These are phyloP conservation scores for Sakesphorus luctuosus DNA, from an alignment of 2,113 vertebrate genomes.

Conservation along the genomic window DNA sequence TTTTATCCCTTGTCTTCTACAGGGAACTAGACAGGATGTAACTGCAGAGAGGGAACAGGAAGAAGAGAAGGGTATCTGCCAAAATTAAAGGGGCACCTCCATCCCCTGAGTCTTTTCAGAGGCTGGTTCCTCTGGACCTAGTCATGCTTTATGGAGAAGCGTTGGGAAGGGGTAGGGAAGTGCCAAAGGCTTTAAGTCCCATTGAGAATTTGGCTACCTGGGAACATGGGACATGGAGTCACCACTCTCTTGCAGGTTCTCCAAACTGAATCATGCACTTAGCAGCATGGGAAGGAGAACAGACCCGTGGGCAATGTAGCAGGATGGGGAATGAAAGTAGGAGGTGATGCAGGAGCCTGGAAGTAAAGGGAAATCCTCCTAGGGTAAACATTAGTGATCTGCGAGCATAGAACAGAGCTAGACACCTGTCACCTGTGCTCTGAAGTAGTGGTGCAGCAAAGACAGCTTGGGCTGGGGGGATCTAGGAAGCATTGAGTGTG, in stretches of 20 bases:
- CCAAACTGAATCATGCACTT: accelerated
- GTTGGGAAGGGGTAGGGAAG: background rate
- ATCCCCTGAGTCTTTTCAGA: background rate
- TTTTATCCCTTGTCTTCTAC: background rate
- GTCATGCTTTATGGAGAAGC: background rate
- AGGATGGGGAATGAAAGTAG: background rate
- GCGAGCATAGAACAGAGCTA: background rate
- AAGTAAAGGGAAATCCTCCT: background rate
- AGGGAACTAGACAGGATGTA: background rate
- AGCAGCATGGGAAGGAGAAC: background rate
- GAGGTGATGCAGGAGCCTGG: background rate
- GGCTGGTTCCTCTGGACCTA: background rate
- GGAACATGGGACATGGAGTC: background rate
- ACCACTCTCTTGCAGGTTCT: background rate
- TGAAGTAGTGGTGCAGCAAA: background rate
- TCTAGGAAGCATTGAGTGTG: background rate
- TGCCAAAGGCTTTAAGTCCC: background rate
- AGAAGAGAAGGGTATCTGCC: background rate
- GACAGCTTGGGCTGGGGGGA: background rate
- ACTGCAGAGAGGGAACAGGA: background rate
- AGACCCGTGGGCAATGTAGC: background rate
- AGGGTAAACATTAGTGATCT: background rate
- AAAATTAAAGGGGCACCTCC: background rate
- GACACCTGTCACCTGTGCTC: background rate
- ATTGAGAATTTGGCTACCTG: background rate